Evolutionary conservation across 1,140 invertebrate species (phyloP), one percentile per base, ranked within the genome.

Genomic region (Hydropsyche tenuis): DNA sequence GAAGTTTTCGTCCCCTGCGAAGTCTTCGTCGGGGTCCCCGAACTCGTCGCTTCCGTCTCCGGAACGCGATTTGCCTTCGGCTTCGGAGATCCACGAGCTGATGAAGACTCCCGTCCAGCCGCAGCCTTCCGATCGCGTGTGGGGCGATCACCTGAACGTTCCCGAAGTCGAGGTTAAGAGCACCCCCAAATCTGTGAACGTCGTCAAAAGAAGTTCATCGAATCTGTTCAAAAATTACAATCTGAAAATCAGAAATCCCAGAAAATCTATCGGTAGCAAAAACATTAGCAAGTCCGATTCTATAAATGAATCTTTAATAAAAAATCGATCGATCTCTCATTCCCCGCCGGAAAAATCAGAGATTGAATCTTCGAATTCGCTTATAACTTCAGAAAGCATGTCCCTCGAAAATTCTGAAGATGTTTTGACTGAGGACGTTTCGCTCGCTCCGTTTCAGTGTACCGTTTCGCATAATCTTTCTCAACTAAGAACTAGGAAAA

Each of bases 231-330:
- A 88, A 45, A 87, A 86, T 48, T 85, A 88, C 69, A 89, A 83
- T 79, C 90, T 93, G 81, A 86, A 86, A 22, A 90, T 92, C 79
- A 84, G 92, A 73, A 93, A 94, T 85, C 92, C 92, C 12, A 86
- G 92, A 79, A 94, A 94, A 81, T 88, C 73, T 89, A n/a, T 82
- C 86, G 2, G n/a, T n/a, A 46, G 56, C 6, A 82, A 79, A 74
- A 76, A 5, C 30, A 14, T 48, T 4, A 51, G 18, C 11, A 69
- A 51, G 20, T 30, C 48, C 1, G 68, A 56, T 30, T 70, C 48
- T 2, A 9, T 37, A 3, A 70, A 14, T 25, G 42, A 48, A 68
- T 9, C 65, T 23, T 1, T 25, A 43, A 11, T 4, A 4, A 22
- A 22, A 27, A 43, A 1, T 43, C 27, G 4, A 65, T 5, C 23